Evolutionary conservation across 2,113 vertebrate species (phyloP), one percentile per base, ranked within the genome.

Genomic region (Panurus biarmicus): DNA sequence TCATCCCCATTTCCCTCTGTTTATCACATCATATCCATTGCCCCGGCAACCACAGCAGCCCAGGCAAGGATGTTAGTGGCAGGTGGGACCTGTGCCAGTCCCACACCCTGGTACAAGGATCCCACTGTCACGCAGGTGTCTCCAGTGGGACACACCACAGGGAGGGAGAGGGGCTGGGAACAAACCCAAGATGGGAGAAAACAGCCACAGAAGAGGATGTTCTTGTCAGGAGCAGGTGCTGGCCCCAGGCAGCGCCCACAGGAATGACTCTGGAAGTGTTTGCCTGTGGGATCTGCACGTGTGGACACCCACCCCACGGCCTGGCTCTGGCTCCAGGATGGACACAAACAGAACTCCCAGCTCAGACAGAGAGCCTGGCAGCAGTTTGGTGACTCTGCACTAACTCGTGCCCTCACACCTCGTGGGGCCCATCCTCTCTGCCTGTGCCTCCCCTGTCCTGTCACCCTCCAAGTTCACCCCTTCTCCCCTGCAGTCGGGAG

Each of bases 21-120:
- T 96, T 91, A 95, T 82, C 93, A 57, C 89, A 94, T 83, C 93
- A 54, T 4, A 51, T 33, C 82, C 87, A 85, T 96, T 14, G 8
- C 89, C 94, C 56, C 3, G 53, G 94, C 93, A 96, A 90, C 89
- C 12, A 3, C 28, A 1, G 85, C 21, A 24, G 67, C 91, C 80
- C 62, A 16, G 80, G 57, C 28, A 3, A 62, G 74, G 87, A 58
- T 54, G 47, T 1, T 6, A 66, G 23, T 77, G 83, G 87, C 91
- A 83, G 81, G 35, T 89, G 82, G 71, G 74, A 66, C 3, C 1
- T 10, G 26, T 5, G 3, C 65, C 29, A 5, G 89, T 26, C 22
- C 60, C 4, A 16, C 8, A 7, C 9, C 20, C 54, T 1, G 0
- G 25, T 65, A 74, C 13, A 3, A 54, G 61, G 56, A 25, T 33